Percentiles rank a stretch among this genome's conserved stretches.
phyloP scores from a whole-genome alignment of 2,797 vertebrate species.

The Pseudomugil tenellus region DNA sequence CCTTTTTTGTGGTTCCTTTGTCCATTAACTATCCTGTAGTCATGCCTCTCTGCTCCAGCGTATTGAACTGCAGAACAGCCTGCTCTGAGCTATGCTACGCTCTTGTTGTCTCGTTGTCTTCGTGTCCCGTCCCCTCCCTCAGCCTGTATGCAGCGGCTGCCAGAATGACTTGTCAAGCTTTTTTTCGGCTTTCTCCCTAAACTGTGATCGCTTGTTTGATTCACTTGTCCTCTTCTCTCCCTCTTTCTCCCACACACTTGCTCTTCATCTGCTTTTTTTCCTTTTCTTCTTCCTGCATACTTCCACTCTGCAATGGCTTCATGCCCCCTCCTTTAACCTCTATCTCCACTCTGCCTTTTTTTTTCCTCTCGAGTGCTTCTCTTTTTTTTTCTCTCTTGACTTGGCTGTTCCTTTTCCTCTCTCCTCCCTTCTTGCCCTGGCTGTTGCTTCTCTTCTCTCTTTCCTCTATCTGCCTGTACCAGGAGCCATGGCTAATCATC shows the following conservation, averaged over 20 bases:
- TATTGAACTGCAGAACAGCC: slow-evolving; percentile 65
- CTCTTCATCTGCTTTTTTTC: slow-evolving; percentile 62
- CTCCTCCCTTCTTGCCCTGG: slow-evolving; percentile 64
- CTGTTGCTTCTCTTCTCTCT: slow-evolving; percentile 69
- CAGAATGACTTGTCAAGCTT: slow-evolving; percentile 87
- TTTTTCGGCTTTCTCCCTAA: slow-evolving; percentile 78
- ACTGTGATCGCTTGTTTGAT: slow-evolving; percentile 92
- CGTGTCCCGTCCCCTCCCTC: slow-evolving; percentile 14
- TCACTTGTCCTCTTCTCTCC: slow-evolving; percentile 82
- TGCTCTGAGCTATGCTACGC: slow-evolving; percentile 52
- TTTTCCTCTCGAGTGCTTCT: slow-evolving; percentile 49
- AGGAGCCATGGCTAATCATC: slow-evolving; percentile 99
- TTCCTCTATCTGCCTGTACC: slow-evolving; percentile 90
- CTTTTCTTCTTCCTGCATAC: slow-evolving; percentile 43
- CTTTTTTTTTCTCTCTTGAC: slow-evolving; percentile 54
- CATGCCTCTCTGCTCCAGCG: slow-evolving; percentile 65
- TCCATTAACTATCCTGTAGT: slow-evolving; percentile 70
- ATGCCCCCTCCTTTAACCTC: slow-evolving; percentile 51
- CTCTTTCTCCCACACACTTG: slow-evolving; percentile 79
- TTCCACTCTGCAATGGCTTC: slow-evolving; percentile 63
- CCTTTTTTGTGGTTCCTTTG: slow-evolving; percentile 44
- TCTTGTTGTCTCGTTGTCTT: slow-evolving; percentile 11
- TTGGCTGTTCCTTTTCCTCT: slow-evolving; percentile 57
- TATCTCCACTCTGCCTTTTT: slow-evolving; percentile 40
- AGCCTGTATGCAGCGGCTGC: slow-evolving; percentile 70